A percentile compares a stretch with the other conserved stretches of the same genome.
phyloP scores from a whole-genome alignment of 2,113 vertebrate genomes.

The Thamnophis sirtalis region DNA sequence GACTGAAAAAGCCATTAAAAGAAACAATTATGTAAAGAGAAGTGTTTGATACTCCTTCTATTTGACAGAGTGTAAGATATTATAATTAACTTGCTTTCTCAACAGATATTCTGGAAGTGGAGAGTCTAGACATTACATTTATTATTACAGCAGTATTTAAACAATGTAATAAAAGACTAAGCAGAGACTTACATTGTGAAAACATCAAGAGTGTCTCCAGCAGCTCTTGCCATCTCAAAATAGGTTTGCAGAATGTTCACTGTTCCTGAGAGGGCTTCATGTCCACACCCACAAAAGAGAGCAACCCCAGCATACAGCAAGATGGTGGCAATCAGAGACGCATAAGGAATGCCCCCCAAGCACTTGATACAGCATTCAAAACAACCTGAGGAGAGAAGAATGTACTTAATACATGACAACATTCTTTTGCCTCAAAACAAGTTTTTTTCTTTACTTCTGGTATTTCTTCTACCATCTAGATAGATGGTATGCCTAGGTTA shows the following conservation, averaged over 20 bases:
- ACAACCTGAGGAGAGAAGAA: constrained; percentile 75
- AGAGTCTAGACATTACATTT: background rate
- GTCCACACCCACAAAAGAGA: constrained; percentile 95
- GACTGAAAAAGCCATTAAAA: background rate
- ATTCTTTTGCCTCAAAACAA: background rate
- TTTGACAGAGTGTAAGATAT: background rate
- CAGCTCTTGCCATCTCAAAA: constrained; percentile 91
- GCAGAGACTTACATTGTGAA: constrained; percentile 90
- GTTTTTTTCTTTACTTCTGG: background rate
- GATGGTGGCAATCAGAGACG: constrained; percentile 94
- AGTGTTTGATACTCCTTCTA: background rate
- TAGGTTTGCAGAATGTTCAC: constrained; percentile 98
- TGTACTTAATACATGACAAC: background rate
- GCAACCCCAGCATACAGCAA: constrained; percentile 95
- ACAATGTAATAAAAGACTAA: background rate
- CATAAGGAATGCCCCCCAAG: constrained; percentile 96
- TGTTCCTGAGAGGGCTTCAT: constrained; percentile 93
- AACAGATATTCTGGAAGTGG: background rate
- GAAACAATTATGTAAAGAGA: background rate
- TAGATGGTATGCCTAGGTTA: background rate
- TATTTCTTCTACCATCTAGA: background rate
- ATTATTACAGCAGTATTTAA: background rate
- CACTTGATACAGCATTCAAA: constrained; percentile 98
- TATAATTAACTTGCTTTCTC: background rate
- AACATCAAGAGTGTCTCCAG: constrained; percentile 89